These are phyloP conservation scores for Albula glossodonta DNA, from an alignment of 2,113 vertebrate species.

Conservation along the genomic window DNA sequence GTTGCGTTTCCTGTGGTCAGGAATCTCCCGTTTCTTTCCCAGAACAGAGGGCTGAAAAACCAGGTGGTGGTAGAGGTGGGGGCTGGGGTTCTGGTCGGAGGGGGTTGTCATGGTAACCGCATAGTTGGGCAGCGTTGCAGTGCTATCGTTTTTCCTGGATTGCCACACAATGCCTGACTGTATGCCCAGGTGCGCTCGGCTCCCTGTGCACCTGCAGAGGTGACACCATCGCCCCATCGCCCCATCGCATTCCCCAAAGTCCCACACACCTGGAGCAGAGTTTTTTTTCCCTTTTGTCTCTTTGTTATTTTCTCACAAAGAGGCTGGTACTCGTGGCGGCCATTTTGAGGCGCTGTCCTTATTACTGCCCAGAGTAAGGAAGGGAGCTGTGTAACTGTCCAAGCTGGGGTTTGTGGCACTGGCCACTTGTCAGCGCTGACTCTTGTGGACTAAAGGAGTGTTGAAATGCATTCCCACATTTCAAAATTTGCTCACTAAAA, in stretches of 20 bases:
- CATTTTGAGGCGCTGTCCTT: too few species aligned
- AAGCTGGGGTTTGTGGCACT: too few species aligned
- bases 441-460: too few species aligned
- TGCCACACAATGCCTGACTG: conserved; percentile 20
- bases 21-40: neutral
- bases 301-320: neutral
- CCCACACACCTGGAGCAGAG: neutral
- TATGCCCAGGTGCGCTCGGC: neutral
- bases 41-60: neutral
- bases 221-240: neutral
- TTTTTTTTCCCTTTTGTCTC: neutral
- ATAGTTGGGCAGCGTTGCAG: neutral
- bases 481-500: too few species aligned
- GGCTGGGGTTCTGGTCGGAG: neutral
- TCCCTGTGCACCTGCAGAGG: neutral
- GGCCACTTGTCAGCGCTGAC: too few species aligned
- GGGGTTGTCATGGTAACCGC: conserved; percentile 10
- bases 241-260: neutral
- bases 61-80: neutral
- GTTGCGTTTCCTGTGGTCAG: neutral
- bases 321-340: too few species aligned
- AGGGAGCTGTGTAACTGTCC: too few species aligned
- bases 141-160: conserved; percentile 7
- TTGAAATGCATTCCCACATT: too few species aligned
- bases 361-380: too few species aligned